phyloP scores from a whole-genome alignment of 2,888 invertebrate species.

The Octonoba sinensis region DNA sequence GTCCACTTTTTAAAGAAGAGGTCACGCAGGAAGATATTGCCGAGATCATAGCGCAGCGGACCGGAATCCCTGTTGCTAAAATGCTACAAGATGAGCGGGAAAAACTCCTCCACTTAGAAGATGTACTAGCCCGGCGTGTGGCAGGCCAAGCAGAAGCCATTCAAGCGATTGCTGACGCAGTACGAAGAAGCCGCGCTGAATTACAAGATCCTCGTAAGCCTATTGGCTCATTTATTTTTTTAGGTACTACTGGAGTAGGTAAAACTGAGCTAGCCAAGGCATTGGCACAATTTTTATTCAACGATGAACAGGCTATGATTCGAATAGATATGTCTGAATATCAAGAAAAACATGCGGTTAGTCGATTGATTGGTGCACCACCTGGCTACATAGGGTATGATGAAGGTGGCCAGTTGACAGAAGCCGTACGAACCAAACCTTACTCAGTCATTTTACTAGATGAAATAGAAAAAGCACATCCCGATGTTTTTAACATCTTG shows the following conservation, averaged over 20 bases:
- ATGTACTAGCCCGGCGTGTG: background rate
- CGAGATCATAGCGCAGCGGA: background rate
- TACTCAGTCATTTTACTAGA: conserved; percentile 68
- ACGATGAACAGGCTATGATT: conserved; percentile 48
- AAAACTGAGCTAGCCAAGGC: conserved; percentile 67
- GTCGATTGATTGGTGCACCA: conserved; percentile 68
- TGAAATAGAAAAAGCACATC: conserved; percentile 68
- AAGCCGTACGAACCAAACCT: conserved; percentile 66
- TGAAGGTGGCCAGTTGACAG: conserved; percentile 68
- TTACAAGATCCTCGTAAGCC: conserved; percentile 44
- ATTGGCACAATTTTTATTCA: conserved; percentile 60
- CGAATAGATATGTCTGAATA: conserved; percentile 68
- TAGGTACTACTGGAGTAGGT: conserved; percentile 67
- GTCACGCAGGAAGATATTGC: background rate
- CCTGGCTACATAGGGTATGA: conserved; percentile 69
- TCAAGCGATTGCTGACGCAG: background rate
- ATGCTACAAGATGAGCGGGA: background rate
- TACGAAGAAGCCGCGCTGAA: background rate
- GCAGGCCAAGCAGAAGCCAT: background rate
- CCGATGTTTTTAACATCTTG: conserved; percentile 64
- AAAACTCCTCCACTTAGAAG: background rate
- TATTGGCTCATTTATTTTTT: conserved; percentile 66
- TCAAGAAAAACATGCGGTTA: conserved; percentile 66
- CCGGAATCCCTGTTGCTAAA: background rate
- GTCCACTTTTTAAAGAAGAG: background rate